Percentiles rank a stretch among this genome's conserved stretches.
phyloP scores from a whole-genome alignment of 2,113 vertebrate genomes.

The Aythya baeri region DNA sequence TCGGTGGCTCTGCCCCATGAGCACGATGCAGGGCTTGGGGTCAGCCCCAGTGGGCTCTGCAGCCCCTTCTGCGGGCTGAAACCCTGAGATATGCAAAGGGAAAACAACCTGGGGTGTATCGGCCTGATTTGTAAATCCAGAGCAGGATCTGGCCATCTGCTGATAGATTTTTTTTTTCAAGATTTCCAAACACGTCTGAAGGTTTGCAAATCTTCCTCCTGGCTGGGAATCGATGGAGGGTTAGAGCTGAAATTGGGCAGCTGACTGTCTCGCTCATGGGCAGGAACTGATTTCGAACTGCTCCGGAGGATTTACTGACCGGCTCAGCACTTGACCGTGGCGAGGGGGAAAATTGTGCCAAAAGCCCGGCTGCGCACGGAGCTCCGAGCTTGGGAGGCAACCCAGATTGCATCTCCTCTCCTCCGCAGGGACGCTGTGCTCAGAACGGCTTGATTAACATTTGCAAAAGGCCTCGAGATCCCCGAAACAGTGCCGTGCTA shows the following conservation, averaged over 20 bases:
- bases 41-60: background rate
- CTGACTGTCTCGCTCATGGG: background rate
- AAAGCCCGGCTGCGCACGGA: background rate
- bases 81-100: fast-evolving
- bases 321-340: background rate
- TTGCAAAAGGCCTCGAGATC: background rate
- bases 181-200: background rate
- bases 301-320: fast-evolving
- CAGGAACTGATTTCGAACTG: background rate
- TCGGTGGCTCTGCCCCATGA: background rate
- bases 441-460: background rate
- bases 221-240: background rate
- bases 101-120: background rate
- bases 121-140: background rate
- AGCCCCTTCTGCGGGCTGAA: background rate
- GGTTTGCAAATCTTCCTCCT: background rate
- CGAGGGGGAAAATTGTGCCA: background rate
- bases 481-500: background rate
- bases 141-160: background rate
- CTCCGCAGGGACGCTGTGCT: background rate
- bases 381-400: fast-evolving
- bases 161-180: background rate
- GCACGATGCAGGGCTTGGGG: no score
- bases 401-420: fast-evolving
- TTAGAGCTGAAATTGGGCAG: background rate